Base-by-base conservation (phyloP, 2,797 vertebrate species). In the Pseudomugil gertrudae region DNA sequence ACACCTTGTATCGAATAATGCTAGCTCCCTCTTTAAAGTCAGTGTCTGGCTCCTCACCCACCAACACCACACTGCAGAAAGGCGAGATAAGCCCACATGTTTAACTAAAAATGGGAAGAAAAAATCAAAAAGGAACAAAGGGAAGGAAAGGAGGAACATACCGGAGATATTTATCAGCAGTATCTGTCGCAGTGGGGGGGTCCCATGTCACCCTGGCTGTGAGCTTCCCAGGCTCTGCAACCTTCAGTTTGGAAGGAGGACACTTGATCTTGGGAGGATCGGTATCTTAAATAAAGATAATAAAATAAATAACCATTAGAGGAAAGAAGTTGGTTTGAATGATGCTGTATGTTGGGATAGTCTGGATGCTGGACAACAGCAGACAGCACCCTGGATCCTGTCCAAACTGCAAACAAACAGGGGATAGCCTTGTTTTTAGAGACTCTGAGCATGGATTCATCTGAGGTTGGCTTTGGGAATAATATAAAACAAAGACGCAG, bases 201-300 rank as follows among this genome's bases (percentile, higher is more conserved):
- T 98, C 96, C 98, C 97, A 99, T 76, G 90, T 94, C 57, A 99
- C 94, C 0, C 35, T 89, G 65, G 94, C 93, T 0, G 95, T 97
- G 80, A 99, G 92, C 81, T 96, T 95, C 75, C 95, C 97, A 2
- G 96, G 96, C 72, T 98, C 96, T 0, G 97, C 97, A 4, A 96
- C 79, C 81, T 96, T 96, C 70, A 96, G 90, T 82, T 96, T 95
- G 57, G 97, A 97, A 1, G 87, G 91, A 0, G 97, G 98, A 76
- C 98, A 99, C 76, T 92, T 96, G 79, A 99, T 96, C 87, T 96
- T 98, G 59, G 98, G 98, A 27, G 97, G 96, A 43, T 99, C 98
- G 38, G 92, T 72, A 84, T 99, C 98, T 99, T 90, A 78, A 93
- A 86, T 59, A 58, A 62, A 57, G 48, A 36, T 47, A 33, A 35